These are phyloP conservation scores for Eurypyga helias DNA, from an alignment of 2,113 vertebrate species.

Conservation along the genomic window DNA sequence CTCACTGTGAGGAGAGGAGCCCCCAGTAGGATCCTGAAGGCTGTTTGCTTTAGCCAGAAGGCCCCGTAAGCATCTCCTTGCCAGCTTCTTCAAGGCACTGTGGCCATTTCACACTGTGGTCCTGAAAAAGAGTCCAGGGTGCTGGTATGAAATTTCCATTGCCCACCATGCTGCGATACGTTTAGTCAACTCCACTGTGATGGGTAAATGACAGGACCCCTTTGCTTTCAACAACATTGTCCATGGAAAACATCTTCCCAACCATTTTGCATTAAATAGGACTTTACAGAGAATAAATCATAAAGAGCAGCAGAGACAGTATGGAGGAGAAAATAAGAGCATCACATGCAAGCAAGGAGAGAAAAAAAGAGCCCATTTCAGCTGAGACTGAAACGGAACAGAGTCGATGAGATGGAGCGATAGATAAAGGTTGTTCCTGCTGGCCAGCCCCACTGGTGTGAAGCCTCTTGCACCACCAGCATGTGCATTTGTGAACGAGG, in stretches of 20 bases:
- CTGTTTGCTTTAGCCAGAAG: neutral
- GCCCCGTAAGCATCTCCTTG: neutral
- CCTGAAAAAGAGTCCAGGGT: neutral
- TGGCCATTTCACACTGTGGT: neutral
- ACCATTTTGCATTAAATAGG: neutral
- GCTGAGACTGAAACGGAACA: slow-evolving; percentile 17
- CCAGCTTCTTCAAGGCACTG: neutral
- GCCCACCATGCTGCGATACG: neutral
- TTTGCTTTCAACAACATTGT: neutral
- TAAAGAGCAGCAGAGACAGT: slow-evolving; percentile 16
- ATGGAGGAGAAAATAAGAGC: neutral
- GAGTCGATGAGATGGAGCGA: neutral
- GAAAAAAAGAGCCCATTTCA: neutral
- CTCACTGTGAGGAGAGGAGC: neutral
- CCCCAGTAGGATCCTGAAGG: neutral
- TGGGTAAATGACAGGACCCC: neutral
- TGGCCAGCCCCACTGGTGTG: neutral
- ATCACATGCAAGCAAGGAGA: neutral
- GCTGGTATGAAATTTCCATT: neutral
- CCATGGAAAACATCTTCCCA: neutral
- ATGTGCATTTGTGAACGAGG: neutral
- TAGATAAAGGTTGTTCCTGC: neutral
- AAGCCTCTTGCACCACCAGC: neutral
- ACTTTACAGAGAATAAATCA: neutral
- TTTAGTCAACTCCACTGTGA: neutral